Evolutionary conservation across 2,888 invertebrate species (phyloP), one percentile per base, ranked within the genome.

Genomic region (Troilus luridus): DNA sequence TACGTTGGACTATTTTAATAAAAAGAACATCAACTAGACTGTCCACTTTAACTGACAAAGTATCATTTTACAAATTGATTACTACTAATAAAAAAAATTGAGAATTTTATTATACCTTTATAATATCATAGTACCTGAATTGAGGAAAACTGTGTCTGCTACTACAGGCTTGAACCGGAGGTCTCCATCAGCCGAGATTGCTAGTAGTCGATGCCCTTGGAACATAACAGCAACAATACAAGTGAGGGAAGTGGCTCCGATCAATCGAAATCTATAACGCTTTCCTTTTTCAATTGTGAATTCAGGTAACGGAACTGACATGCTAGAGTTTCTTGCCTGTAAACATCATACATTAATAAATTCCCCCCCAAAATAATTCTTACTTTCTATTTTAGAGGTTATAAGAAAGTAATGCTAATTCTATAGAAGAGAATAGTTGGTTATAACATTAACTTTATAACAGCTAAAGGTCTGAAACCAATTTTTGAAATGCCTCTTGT

Each of bases 251-350:
- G 95, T 94, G 5, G 95, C 95, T 92, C 95, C 95, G 91, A 96
- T 95, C 90, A 96, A 93, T 85, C 96, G 94, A 92, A 96, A 94
- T 91, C 95, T 94, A 92, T 96, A 95, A 64, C 95, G 94, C 81
- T 94, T 94, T n/a, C 95, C 95, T 90, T 94, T 93, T 93, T 94
- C 93, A 12, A 95, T 94, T 1, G 92, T 91, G 88, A 94, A 93
- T 21, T 85, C 54, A n/a, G 81, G 56, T 56, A 85, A 85, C 5
- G 81, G 81, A 11, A 85, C 6, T 9, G 11, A 19, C 9, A 85
- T 21, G 21, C 81, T 85, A 56, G 81, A 85, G n/a, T 56, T 85
- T 41, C 56, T 85, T 41, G 17, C 17, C 81, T 85, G 54, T 19
- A 85, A 85, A 85, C 17, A 54, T 56, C 1, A 54, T n/a, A 12